Percentiles rank a stretch among this genome's conserved stretches.
Evolutionary conservation across 2,113 vertebrate genomes (phyloP).

Genomic region (Mustela nigripes): DNA sequence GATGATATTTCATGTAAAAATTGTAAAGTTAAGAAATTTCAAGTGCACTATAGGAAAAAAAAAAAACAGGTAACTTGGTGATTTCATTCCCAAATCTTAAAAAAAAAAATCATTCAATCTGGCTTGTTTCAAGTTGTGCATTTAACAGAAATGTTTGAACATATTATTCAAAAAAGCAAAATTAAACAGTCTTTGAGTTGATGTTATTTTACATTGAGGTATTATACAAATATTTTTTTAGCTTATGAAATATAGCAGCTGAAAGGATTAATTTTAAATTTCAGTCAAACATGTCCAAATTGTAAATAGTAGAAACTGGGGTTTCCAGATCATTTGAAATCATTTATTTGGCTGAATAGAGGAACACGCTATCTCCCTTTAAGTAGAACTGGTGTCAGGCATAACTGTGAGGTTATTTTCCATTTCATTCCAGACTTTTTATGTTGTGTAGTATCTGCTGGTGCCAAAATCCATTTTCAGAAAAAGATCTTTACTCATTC

Average conservation of each 20-base stretch:
- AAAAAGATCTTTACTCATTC: background rate
- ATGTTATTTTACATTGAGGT: conserved; percentile 72
- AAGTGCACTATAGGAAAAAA: background rate
- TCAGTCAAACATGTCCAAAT: conserved; percentile 72
- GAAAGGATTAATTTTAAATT: conserved; percentile 77
- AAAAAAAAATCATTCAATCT: conserved; percentile 66
- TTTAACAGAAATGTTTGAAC: conserved; percentile 73
- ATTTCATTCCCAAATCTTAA: conserved; percentile 55
- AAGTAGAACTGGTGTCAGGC: background rate
- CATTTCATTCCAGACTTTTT: background rate
- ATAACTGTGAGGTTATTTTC: conserved; percentile 6
- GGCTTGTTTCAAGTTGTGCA: conserved; percentile 73
- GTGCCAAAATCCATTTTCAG: background rate
- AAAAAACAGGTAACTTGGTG: conserved; percentile 50
- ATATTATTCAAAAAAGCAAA: conserved; percentile 73
- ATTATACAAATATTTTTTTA: conserved; percentile 74
- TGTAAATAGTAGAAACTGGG: conserved; percentile 65
- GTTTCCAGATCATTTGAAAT: conserved; percentile 68
- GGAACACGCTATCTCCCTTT: background rate
- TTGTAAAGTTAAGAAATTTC: conserved; percentile 48
- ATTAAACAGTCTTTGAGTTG: conserved; percentile 75
- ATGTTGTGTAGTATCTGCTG: background rate
- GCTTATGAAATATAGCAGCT: conserved; percentile 44
- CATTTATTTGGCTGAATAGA: background rate
- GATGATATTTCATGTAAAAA: conserved; percentile 38